phyloP scores from a whole-genome alignment of 2,888 invertebrate genomes.

The Cheilosia pagana region DNA sequence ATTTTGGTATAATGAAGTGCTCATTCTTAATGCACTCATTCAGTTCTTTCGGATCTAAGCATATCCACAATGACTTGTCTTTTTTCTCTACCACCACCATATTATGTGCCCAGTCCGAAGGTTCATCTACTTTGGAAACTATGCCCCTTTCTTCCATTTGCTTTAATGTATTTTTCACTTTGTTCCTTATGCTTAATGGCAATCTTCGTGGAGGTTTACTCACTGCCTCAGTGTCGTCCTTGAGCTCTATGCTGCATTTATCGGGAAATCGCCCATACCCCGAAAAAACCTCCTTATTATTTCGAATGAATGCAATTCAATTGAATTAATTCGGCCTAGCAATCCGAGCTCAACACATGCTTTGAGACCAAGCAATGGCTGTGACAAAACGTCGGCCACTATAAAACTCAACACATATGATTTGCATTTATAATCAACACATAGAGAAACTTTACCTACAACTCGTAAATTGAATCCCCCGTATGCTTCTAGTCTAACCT shows the following conservation, averaged over 20 bases:
- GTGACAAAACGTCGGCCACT: slow-evolving; percentile 14
- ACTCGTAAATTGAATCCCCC: slow-evolving; percentile 39
- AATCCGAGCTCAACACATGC: slow-evolving; percentile 19
- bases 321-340: slow-evolving; percentile 7
- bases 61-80: slow-evolving; percentile 28
- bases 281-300: slow-evolving; percentile 28
- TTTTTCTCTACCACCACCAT: slow-evolving; percentile 48
- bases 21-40: slow-evolving; percentile 42
- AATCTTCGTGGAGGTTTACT: slow-evolving; percentile 42
- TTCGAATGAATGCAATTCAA: slow-evolving; percentile 1
- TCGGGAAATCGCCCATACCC: slow-evolving; percentile 44
- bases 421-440: slow-evolving; percentile 7
- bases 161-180: slow-evolving; percentile 61
- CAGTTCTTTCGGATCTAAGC: slow-evolving; percentile 30
- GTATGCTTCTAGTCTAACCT: slow-evolving; percentile 38
- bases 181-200: slow-evolving; percentile 68
- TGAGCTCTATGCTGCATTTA: slow-evolving; percentile 31
- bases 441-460: slow-evolving; percentile 2
- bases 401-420: slow-evolving; percentile 19
- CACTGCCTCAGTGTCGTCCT: neutral
- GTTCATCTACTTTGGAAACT: slow-evolving; percentile 52
- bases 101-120: slow-evolving; percentile 54
- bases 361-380: slow-evolving; percentile 14
- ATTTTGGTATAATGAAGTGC: slow-evolving; percentile 39
- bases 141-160: slow-evolving; percentile 68